phyloP scores from a whole-genome alignment of 2,797 vertebrate species.

The Lutjanus campechanus region DNA sequence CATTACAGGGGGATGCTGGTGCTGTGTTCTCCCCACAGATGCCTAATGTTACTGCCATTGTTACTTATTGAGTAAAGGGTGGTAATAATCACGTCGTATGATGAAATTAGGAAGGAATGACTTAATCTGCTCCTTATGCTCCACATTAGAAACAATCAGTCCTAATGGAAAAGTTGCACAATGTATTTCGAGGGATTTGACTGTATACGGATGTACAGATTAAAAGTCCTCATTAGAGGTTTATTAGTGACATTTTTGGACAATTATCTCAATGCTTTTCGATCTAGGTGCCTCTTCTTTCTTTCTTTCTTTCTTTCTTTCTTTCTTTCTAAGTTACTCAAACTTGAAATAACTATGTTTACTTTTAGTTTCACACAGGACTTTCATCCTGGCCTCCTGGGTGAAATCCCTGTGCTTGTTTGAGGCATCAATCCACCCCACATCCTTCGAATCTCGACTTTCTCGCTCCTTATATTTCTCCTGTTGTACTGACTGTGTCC shows the following conservation, averaged over 20 bases:
- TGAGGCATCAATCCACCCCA: no score
- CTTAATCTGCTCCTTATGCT: constrained; percentile 43
- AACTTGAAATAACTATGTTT: no score
- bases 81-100: constrained; percentile 35
- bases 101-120: constrained; percentile 50
- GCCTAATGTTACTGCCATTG: constrained; percentile 61
- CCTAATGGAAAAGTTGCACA: constrained; percentile 11
- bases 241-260: constrained; percentile 8
- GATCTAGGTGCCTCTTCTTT: constrained; percentile 45
- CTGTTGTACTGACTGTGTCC: no score
- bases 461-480: no score
- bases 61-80: constrained; percentile 55
- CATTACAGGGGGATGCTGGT: constrained; percentile 59
- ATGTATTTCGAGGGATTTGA: constrained; percentile 11
- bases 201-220: not conserved
- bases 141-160: constrained; percentile 15
- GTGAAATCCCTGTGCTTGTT: no score
- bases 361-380: no score
- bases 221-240: constrained; percentile 6
- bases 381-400: no score
- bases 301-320: no score
- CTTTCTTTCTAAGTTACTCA: no score
- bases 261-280: constrained; percentile 2
- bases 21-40: constrained; percentile 53
- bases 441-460: no score